Conservation (phyloP, 2,888 invertebrate species). For the Psylliodes chrysocephalus region DNA sequence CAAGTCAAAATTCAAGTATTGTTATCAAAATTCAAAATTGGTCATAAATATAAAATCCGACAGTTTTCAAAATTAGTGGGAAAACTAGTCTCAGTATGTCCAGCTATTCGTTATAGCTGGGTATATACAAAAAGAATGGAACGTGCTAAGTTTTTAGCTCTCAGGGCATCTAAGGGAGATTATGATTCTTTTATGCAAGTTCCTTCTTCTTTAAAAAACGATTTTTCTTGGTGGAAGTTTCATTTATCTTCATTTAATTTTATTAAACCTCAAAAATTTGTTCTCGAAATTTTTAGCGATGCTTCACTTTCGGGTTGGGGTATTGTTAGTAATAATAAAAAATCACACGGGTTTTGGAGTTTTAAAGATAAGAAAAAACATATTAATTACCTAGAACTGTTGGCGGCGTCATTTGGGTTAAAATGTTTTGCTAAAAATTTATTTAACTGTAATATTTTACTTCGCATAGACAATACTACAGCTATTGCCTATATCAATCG, state of each 20-base stretch:
- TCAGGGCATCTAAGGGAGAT: no score
- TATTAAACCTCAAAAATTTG: neutral
- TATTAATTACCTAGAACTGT: slow-evolving; percentile 30
- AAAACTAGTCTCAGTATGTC: neutral
- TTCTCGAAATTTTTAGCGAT: no score
- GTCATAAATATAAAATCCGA: neutral
- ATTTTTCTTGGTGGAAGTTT: no score
- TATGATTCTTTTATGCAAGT: no score
- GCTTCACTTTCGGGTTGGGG: slow-evolving; percentile 10
- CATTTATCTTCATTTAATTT: no score
- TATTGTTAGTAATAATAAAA: neutral
- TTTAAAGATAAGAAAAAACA: slow-evolving; percentile 3
- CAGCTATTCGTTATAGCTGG: slow-evolving; percentile 11
- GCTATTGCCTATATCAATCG: slow-evolving; percentile 39
- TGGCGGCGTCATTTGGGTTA: slow-evolving; percentile 10
- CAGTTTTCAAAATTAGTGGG: neutral
- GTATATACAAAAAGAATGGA: no score
- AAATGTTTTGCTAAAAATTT: slow-evolving; percentile 24
- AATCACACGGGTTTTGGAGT: no score
- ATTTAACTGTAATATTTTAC: slow-evolving; percentile 14
- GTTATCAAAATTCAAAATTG: no score
- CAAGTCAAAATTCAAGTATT: no score
- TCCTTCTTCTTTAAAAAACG: no score
- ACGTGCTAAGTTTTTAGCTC: no score
- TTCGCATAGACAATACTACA: slow-evolving; percentile 29